Base-by-base conservation (phyloP, 2,113 vertebrate genomes). In the Gambusia holbrooki region DNA sequence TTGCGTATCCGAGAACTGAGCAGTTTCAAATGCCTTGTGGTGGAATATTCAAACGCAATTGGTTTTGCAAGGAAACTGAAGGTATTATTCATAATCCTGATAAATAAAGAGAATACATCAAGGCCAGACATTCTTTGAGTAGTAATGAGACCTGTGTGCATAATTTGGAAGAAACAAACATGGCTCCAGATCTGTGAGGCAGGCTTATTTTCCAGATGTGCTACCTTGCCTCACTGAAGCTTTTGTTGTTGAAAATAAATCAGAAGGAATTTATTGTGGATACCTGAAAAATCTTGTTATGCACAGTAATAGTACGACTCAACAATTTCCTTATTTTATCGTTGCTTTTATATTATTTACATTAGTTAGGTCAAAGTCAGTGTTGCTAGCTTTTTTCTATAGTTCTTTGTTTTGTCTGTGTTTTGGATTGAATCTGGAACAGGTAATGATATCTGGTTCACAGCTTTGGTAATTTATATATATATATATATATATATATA, bases 121-220 rank as follows among this genome's bases (percentile, higher is more conserved):
- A 68, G 73, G 68, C 13, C 29, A 19, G 1, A 61, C 51, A 33
- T n/a, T 82, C 4, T 33, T 61, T n/a, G 11, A 42, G 54, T 54
- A 15, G 48, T 29, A 17, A 66, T 69, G 37, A 74, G 33, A 67
- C 29, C 5, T 25, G 8, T 30, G 9, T n/a, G 48, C 13, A 29
- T 71, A 22, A 62, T 63, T 42, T 67, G 33, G 61, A 28, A 30
- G 75, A 58, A 54, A 65, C 35, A 71, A 65, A 58, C 51, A 58
- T n/a, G 51, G 51, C 25, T n/a, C 51, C 51, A 58, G 51, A 8
- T 58, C 51, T 58, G 51, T 58, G 51, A 58, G 51, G 51, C 51
- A 58, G 51, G 51, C 51, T 58, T 48, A 69, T 63, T 58, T 13
- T 14, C 27, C 4, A 71, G 58, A 25, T 35, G 11, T 73, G 48